Percentiles rank a stretch among this genome's conserved stretches.
Conservation (phyloP, 2,888 invertebrate genomes). For the Drosophila imparisetae region DNA sequence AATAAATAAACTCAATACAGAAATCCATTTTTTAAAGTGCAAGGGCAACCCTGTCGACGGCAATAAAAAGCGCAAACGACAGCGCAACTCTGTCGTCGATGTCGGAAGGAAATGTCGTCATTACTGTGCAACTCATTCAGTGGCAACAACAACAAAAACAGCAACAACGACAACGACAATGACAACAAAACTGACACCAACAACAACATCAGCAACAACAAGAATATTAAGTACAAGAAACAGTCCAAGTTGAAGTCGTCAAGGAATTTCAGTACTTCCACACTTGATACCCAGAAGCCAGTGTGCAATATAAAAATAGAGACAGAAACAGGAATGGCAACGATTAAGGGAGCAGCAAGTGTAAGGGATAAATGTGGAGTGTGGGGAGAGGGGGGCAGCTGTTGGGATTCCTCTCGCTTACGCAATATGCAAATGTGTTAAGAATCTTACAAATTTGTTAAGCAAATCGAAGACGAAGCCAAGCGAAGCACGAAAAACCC, state of each 20-base stretch:
- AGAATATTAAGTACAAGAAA: conserved; percentile 11
- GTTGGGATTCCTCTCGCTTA: conserved; percentile 52
- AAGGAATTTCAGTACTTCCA: conserved; percentile 51
- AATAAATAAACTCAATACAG: conserved; percentile 70
- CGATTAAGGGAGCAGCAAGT: not conserved
- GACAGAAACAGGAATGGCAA: conserved; percentile 10
- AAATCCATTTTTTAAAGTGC: conserved; percentile 49
- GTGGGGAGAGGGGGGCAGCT: not conserved
- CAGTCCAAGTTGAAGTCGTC: conserved; percentile 56
- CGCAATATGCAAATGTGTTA: conserved; percentile 80
- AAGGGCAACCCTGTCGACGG: conserved; percentile 55
- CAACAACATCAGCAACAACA: conserved; percentile 8
- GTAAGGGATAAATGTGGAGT: not conserved
- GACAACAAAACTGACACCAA: conserved; percentile 1
- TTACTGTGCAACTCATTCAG: conserved; percentile 63
- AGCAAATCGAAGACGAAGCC: conserved; percentile 75
- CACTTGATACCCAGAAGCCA: conserved; percentile 64
- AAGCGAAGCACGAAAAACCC: conserved; percentile 39
- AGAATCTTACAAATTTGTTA: conserved; percentile 80
- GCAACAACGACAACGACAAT: not conserved
- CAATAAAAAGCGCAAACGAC: conserved; percentile 66
- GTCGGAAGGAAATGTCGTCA: conserved; percentile 77
- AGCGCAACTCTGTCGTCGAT: conserved; percentile 41
- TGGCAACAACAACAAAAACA: not conserved
- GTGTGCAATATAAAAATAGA: conserved; percentile 46